Evolutionary conservation across 2,113 vertebrate genomes (phyloP), one percentile per base, ranked within the genome.

Genomic region (Chionodraco myersi): DNA sequence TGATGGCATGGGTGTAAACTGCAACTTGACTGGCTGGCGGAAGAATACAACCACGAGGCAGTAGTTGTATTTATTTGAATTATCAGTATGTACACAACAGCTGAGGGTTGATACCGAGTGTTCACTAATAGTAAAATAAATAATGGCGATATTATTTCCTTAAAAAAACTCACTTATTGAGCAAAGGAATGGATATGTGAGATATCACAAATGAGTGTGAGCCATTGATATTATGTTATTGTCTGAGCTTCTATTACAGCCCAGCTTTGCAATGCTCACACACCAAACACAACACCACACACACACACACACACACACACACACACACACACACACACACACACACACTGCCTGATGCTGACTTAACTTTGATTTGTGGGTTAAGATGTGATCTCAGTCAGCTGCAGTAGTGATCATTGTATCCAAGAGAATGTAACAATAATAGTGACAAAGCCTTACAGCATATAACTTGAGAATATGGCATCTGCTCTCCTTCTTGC

Each of bases 361-460:
- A 59, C 51, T 81, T 64, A 15, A 51, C 76, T 79, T 58, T 86
- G 79, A 90, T 87, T 87, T 88, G 72, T 91, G 77, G 72, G 54
- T 78, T 91, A 60, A 69, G 60, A 80, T 76, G 75, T 63, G 64
- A 73, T 84, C n/a, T 61, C 62, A 89, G 71, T 89, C 87, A 80
- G 86, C 86, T 83, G 82, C 83, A 79, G 82, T 84, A 65, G 82
- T 89, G 78, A 72, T 83, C 74, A 81, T 71, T 53, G 57, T 75
- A 75, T 85, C 83, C 79, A 79, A 79, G 78, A 92, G 75, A 86
- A 81, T 83, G 70, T 83, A 81, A 80, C 86, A 89, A 89, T 86
- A 88, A 91, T 72, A 64, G 64, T 79, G 81, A 82, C 86, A 90
- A 85, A 85, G 75, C 66, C 84, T 92, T 89, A 92, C 62, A 83